A percentile compares a stretch with the other conserved stretches of the same genome.
Conservation (phyloP, 2,888 invertebrate species). For the Archips crataeganus region DNA sequence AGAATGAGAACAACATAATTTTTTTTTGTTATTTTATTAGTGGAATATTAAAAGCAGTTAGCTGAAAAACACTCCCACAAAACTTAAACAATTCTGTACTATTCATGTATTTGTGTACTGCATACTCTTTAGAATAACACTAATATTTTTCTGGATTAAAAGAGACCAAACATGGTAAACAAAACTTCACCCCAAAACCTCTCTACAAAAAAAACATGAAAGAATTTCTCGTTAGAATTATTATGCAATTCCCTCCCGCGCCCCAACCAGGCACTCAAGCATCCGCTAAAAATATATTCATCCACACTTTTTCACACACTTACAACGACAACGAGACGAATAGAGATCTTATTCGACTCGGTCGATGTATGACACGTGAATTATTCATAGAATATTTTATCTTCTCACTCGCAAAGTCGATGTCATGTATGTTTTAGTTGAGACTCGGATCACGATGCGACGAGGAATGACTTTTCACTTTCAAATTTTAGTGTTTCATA, state of each 20-base stretch:
- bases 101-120: no score
- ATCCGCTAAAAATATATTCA: slow-evolving; percentile 50
- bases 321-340: slow-evolving; percentile 55
- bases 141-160: not conserved
- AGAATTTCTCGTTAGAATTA: slow-evolving; percentile 30
- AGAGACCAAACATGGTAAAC: not conserved
- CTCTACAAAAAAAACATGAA: slow-evolving; percentile 11
- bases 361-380: slow-evolving; percentile 74
- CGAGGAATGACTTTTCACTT: slow-evolving; percentile 45
- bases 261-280: slow-evolving; percentile 18
- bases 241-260: slow-evolving; percentile 28
- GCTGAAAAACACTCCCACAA: no score
- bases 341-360: slow-evolving; percentile 65
- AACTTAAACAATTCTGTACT: no score
- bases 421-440: slow-evolving; percentile 69
- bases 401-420: slow-evolving; percentile 61
- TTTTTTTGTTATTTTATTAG: no score
- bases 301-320: slow-evolving; percentile 51
- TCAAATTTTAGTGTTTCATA: slow-evolving; percentile 43
- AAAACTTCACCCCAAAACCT: not conserved
- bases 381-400: slow-evolving; percentile 82
- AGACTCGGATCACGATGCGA: slow-evolving; percentile 58
- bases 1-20: no score
- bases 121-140: not conserved
- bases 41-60: no score